A percentile compares a stretch with the other conserved stretches of the same genome.
Conservation (phyloP, 2,797 vertebrate genomes). For the Sarcoramphus papa region DNA sequence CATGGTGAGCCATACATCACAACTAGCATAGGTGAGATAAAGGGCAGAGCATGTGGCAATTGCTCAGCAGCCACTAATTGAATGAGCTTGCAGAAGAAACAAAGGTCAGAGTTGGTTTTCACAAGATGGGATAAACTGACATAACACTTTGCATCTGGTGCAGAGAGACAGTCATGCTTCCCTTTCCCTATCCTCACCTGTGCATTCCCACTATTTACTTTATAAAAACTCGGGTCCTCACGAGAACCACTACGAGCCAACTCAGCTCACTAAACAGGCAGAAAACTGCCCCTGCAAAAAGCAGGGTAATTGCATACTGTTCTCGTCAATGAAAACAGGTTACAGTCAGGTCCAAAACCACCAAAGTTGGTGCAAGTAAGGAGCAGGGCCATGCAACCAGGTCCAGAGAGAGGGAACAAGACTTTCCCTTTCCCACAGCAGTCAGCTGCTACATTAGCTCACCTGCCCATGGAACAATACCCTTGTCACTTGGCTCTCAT, state of each 20-base stretch:
- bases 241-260: neutral
- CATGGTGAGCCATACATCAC: neutral
- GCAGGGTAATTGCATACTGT: neutral
- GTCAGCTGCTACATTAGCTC: neutral
- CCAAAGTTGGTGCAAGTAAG: neutral
- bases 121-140: neutral
- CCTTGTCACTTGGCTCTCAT: neutral
- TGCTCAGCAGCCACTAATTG: neutral
- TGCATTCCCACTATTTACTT: neutral
- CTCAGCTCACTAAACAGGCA: neutral
- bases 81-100: neutral
- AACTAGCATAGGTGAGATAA: neutral
- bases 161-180: neutral
- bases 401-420: neutral
- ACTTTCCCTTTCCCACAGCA: neutral
- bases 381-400: neutral
- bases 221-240: neutral
- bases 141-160: neutral
- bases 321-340: neutral
- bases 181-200: neutral
- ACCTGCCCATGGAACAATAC: neutral
- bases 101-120: neutral
- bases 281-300: neutral
- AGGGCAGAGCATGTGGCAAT: fast-evolving
- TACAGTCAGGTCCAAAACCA: neutral